Evolutionary conservation across 1,140 invertebrate species (phyloP), one percentile per base, ranked within the genome.

Genomic region (Pseudomyrmex concolor): DNA sequence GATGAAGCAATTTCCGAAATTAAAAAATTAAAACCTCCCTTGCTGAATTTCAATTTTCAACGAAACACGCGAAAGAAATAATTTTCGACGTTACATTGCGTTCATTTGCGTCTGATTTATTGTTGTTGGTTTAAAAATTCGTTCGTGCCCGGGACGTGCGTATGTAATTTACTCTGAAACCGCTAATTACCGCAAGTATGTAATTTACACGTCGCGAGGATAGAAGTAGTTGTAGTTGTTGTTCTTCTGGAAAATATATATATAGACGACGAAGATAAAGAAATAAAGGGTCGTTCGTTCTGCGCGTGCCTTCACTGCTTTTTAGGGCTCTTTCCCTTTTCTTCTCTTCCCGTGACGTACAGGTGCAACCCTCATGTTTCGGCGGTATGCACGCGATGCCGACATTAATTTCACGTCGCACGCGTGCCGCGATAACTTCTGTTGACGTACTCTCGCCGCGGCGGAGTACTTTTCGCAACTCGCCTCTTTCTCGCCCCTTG

Each of bases 291-390:
- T n/a, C 74, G 74, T 71, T 70, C 57, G 54, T 34, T n/a, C 54
- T 17, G 85, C 87, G 87, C 89, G 84, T 90, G 89, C 89, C 89
- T 83, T 71, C 77, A 83, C 67, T 87, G 72, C 62, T 59, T 84
- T 64, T 70, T 73, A 63, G 78, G 55, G 19, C 54, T 50, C 34
- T 34, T 34, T 34, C 5, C 5, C 34, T 7, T 7, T 34, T 5
- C 5, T n/a, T n/a, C n/a, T n/a, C 5, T 34, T 7, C 34, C 34
- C 57, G 48, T 77, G 73, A 63, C 84, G 67, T 88, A 64, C 59
- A 88, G 78, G 51, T 85, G 86, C 67, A 83, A 51, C 84, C 83
- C 55, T 50, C 72, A 34, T 55, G 17, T 74, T 83, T 85, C 78
- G 72, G 67, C 68, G 87, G 54, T 71, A 63, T 13, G 57, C 90